Conservation (phyloP, 2,113 vertebrate species). For the Tychaedon coryphoeus region DNA sequence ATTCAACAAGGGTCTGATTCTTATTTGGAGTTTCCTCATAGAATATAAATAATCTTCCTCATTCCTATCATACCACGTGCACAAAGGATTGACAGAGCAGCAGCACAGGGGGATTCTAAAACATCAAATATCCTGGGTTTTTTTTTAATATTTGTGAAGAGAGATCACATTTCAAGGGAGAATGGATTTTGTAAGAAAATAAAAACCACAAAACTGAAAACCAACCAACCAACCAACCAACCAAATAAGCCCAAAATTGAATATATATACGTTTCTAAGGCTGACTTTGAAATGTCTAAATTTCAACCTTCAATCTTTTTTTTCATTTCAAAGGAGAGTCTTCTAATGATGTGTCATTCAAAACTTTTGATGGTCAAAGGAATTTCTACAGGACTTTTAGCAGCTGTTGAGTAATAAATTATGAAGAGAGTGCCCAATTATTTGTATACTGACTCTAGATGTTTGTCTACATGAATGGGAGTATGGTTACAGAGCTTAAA, state of each 20-base stretch:
- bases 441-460: not conserved
- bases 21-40: slow-evolving; percentile 5
- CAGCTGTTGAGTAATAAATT: not conserved
- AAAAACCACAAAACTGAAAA: not conserved
- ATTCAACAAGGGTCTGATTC: not conserved
- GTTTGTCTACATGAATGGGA: not conserved
- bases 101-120: not conserved
- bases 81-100: not conserved
- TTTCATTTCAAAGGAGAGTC: not conserved
- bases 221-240: not conserved
- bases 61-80: not conserved
- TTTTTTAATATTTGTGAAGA: not conserved
- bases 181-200: not conserved
- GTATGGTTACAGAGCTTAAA: not conserved
- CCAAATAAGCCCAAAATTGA: not conserved
- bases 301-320: not conserved
- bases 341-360: not conserved
- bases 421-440: not conserved
- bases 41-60: slow-evolving; percentile 7
- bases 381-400: not conserved
- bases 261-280: not conserved
- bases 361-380: not conserved
- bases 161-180: not conserved
- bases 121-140: not conserved
- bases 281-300: not conserved